Percentiles rank a stretch among this genome's conserved stretches.
Evolutionary conservation across 2,797 vertebrate genomes (phyloP).

Genomic region (Protosalanx chinensis): DNA sequence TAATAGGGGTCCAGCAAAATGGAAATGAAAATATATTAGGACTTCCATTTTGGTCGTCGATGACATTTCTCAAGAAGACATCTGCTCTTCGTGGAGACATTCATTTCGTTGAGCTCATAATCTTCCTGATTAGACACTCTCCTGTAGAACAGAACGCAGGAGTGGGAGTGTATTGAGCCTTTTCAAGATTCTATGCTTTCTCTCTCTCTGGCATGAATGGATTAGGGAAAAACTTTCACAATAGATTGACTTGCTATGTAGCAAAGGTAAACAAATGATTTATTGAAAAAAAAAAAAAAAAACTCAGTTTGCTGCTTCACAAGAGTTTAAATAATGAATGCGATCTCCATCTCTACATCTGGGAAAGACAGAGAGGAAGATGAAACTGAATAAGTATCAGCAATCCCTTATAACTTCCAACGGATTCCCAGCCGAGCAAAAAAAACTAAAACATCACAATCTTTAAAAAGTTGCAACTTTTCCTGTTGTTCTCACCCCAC

Average conservation of each 20-base stretch:
- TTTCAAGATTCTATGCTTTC: not conserved
- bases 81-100: slow-evolving; percentile 53
- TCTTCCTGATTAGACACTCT: slow-evolving; percentile 43
- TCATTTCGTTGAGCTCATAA: slow-evolving; percentile 54
- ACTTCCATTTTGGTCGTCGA: slow-evolving; percentile 63
- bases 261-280: slow-evolving; percentile 53
- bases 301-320: slow-evolving; percentile 59
- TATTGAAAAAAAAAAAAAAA: slow-evolving; percentile 42
- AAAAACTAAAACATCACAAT: slow-evolving; percentile 39
- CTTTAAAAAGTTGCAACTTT: slow-evolving; percentile 37
- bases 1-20: slow-evolving; percentile 62
- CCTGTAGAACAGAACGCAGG: slow-evolving; percentile 26
- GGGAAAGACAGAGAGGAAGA: slow-evolving; percentile 51
- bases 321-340: slow-evolving; percentile 72
- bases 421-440: slow-evolving; percentile 45
- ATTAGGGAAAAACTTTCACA: slow-evolving; percentile 33
- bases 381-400: slow-evolving; percentile 50
- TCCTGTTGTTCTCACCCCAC: slow-evolving; percentile 16
- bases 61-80: slow-evolving; percentile 56
- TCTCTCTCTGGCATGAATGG: slow-evolving; percentile 28
- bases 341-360: slow-evolving; percentile 50
- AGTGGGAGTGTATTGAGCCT: slow-evolving; percentile 5
- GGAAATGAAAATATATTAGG: slow-evolving; percentile 62
- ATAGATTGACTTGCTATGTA: slow-evolving; percentile 28
- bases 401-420: slow-evolving; percentile 49